Evolutionary conservation across 2,888 invertebrate genomes (phyloP).

Genomic region (Meganola albula): DNA sequence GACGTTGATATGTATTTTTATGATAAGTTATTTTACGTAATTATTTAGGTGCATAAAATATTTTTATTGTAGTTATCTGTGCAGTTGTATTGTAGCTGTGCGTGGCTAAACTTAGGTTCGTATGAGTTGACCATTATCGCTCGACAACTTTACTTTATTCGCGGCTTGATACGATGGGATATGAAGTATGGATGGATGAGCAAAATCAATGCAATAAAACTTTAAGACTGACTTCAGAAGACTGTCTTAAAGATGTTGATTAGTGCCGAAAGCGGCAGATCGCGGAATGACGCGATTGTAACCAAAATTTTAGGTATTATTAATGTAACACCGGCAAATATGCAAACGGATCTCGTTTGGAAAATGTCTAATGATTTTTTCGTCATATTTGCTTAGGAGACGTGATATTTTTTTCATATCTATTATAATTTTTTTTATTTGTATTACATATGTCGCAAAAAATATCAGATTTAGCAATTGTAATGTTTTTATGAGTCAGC

Average conservation of each 20-base stretch:
- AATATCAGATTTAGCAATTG: slow-evolving; percentile 23
- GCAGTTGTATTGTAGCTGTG: slow-evolving; percentile 16
- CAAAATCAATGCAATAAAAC: slow-evolving; percentile 73
- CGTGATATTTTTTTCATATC: slow-evolving; percentile 41
- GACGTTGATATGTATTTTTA: slow-evolving; percentile 56
- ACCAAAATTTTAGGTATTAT: slow-evolving; percentile 50
- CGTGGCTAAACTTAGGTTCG: slow-evolving; percentile 18
- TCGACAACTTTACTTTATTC: slow-evolving; percentile 44
- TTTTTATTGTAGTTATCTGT: slow-evolving; percentile 36
- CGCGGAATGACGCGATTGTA: slow-evolving; percentile 32
- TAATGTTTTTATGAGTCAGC: slow-evolving; percentile 22
- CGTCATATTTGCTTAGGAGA: slow-evolving; percentile 28
- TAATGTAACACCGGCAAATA: slow-evolving; percentile 21
- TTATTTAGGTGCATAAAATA: slow-evolving; percentile 50
- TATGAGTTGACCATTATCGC: slow-evolving; percentile 33
- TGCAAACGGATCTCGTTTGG: slow-evolving; percentile 20
- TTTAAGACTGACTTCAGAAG: slow-evolving; percentile 77
- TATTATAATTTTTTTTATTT: slow-evolving; percentile 34
- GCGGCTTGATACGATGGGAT: slow-evolving; percentile 39
- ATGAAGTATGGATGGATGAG: slow-evolving; percentile 46
- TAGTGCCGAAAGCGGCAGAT: slow-evolving; percentile 21
- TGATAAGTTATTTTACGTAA: slow-evolving; percentile 60
- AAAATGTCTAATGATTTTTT: slow-evolving; percentile 26
- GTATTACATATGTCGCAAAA: slow-evolving; percentile 19
- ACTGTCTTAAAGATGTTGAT: slow-evolving; percentile 68